Evolutionary conservation across 2,888 invertebrate species (phyloP).

Genomic region (Drosophila emarginata): DNA sequence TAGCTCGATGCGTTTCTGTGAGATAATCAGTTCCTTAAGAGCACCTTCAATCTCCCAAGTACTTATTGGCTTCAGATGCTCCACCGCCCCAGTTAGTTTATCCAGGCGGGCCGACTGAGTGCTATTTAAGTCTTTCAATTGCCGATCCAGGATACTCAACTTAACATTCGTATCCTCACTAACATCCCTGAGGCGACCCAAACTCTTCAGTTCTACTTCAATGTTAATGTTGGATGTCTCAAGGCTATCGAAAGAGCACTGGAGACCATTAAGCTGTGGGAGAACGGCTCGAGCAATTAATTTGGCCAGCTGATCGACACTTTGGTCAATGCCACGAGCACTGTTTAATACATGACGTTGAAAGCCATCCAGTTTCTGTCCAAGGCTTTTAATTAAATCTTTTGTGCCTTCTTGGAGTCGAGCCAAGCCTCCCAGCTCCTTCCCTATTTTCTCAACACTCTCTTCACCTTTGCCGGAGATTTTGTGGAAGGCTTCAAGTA

Average conservation of each 20-base stretch:
- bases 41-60: conserved; percentile 57
- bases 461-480: conserved; percentile 32
- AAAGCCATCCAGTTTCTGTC: conserved; percentile 54
- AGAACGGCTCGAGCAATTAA: conserved; percentile 56
- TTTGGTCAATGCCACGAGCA: conserved; percentile 46
- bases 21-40: conserved; percentile 56
- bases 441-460: conserved; percentile 23
- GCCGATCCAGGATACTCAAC: conserved; percentile 26
- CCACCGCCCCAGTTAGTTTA: conserved; percentile 31
- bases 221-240: conserved; percentile 64
- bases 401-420: conserved; percentile 46
- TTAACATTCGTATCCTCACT: conserved; percentile 40
- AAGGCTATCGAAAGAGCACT: conserved; percentile 55
- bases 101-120: conserved; percentile 49
- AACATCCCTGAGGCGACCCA: conserved; percentile 46
- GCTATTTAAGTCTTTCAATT: conserved; percentile 48
- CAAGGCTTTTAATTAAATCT: conserved; percentile 38
- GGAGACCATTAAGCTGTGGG: conserved; percentile 55
- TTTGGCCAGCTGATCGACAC: conserved; percentile 50
- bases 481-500: conserved; percentile 39
- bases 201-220: conserved; percentile 54
- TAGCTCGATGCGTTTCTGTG: conserved; percentile 63
- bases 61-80: conserved; percentile 46
- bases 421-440: conserved; percentile 33
- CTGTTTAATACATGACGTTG: conserved; percentile 46